phyloP scores from a whole-genome alignment of 2,113 vertebrate genomes.

The Peromyscus maniculatus region DNA sequence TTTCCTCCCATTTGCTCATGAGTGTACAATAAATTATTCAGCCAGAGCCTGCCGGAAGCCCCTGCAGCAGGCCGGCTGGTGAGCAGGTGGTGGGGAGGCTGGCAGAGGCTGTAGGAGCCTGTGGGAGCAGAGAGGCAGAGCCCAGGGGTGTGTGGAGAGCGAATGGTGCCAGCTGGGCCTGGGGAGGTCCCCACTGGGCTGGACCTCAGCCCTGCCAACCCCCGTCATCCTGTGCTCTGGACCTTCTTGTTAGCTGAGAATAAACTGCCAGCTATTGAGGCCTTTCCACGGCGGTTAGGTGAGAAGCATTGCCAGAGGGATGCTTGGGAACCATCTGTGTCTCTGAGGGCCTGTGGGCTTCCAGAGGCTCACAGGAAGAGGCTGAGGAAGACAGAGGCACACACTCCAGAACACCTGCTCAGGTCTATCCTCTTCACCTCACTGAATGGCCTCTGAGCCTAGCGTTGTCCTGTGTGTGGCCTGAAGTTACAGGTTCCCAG shows the following conservation, averaged over 20 bases:
- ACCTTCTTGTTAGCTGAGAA: background rate
- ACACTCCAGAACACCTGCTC: too few species aligned
- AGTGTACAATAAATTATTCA: conserved; percentile 82
- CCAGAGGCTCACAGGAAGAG: background rate
- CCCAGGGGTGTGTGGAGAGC: rapidly evolving
- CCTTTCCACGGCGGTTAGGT: rapidly evolving
- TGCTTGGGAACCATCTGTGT: background rate
- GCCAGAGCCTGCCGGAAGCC: background rate
- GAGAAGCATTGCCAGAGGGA: background rate
- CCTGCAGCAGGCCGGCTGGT: background rate
- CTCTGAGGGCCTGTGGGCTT: background rate
- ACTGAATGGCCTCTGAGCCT: background rate
- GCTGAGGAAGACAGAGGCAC: background rate
- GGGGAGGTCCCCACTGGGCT: rapidly evolving
- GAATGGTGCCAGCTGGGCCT: rapidly evolving
- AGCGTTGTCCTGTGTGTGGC: background rate
- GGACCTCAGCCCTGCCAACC: background rate
- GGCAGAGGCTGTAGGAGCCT: rapidly evolving
- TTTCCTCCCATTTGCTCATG: conserved; percentile 41
- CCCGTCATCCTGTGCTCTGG: rapidly evolving
- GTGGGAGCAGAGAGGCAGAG: background rate
- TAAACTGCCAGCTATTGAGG: rapidly evolving
- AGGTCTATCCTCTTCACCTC: background rate
- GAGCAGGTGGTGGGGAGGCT: background rate
- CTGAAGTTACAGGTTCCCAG: background rate